Conservation (phyloP, 2,888 invertebrate genomes). For the Meliscaeva auricollis region DNA sequence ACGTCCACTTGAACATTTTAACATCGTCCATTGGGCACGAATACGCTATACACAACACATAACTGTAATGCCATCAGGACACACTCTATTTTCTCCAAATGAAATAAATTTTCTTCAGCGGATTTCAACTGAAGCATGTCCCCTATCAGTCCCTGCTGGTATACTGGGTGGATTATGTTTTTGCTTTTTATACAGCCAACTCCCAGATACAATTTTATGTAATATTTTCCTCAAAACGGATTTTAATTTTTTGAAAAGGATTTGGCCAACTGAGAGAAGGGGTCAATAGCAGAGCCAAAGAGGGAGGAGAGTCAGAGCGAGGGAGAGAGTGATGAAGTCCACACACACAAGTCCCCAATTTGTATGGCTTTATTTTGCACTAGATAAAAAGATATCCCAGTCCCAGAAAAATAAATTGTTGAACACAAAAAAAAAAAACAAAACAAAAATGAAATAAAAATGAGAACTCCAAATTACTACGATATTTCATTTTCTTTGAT, state of each 20-base stretch:
- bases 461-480: conserved; percentile 65
- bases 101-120: conserved; percentile 50
- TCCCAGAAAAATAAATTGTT: conserved; percentile 19
- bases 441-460: conserved; percentile 4
- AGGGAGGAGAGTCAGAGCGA: too few species aligned
- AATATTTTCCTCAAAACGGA: conserved; percentile 59
- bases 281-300: neutral
- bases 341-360: conserved; percentile 62
- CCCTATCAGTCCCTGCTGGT: conserved; percentile 7
- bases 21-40: conserved; percentile 58
- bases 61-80: conserved; percentile 33
- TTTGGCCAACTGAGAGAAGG: conserved; percentile 4
- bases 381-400: conserved; percentile 48
- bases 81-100: conserved; percentile 47
- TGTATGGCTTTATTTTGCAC: conserved; percentile 58
- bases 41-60: conserved; percentile 7
- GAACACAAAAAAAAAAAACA: neutral
- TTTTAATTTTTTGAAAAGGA: conserved; percentile 62
- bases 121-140: conserved; percentile 44
- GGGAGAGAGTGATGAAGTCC: conserved; percentile 11
- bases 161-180: conserved; percentile 3
- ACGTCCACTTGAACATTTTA: conserved; percentile 56
- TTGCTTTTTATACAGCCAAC: conserved; percentile 32
- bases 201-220: conserved; percentile 33
- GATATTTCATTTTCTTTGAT: conserved; percentile 74